A percentile compares a stretch with the other conserved stretches of the same genome.
Conservation (phyloP, 2,797 vertebrate species). For the Oryzias dopingdopingensis region DNA sequence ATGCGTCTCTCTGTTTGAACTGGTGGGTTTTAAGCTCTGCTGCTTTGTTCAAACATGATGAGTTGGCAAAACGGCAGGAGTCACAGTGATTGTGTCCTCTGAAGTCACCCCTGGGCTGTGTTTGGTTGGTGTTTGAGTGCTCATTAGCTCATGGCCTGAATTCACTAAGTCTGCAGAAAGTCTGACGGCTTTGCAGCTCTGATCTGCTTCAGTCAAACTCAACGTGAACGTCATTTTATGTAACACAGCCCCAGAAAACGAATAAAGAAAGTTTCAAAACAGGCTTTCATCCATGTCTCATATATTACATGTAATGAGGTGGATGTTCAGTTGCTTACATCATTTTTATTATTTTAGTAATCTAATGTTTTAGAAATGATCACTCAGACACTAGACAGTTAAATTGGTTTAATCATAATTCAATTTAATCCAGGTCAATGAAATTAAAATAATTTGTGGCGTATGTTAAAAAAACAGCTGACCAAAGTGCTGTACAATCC, state of each 20-base stretch:
- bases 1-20: background rate
- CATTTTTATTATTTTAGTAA: no score
- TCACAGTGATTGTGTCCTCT: conserved; percentile 51
- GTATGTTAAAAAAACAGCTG: no score
- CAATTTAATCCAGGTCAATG: no score
- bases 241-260: background rate
- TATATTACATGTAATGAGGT: no score
- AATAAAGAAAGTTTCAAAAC: no score
- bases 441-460: no score
- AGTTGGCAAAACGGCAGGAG: conserved; percentile 51
- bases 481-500: no score
- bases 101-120: conserved; percentile 26
- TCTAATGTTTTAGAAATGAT: no score
- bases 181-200: conserved; percentile 41
- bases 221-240: conserved; percentile 24
- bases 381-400: no score
- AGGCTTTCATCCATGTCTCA: no score
- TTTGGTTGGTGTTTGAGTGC: conserved; percentile 4
- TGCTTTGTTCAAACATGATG: conserved; percentile 38
- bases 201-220: conserved; percentile 21
- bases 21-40: conserved; percentile 7
- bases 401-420: no score
- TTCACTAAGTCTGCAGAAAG: conserved; percentile 54
- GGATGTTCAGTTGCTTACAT: no score
- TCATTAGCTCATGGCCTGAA: conserved; percentile 54